Base-by-base conservation (phyloP, 2,888 invertebrate genomes). In the Stenodera caucasica region DNA sequence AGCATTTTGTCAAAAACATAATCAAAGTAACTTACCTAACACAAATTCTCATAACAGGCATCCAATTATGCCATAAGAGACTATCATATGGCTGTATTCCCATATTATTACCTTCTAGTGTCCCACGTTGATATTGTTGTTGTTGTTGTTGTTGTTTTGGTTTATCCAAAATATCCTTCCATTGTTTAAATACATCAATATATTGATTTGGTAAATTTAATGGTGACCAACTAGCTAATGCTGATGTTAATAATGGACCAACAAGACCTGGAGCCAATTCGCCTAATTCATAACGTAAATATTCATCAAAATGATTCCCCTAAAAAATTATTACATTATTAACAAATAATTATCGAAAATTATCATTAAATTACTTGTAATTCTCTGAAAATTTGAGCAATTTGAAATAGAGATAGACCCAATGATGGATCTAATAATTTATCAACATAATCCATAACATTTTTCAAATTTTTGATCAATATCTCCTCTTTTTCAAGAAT, bases 41-140 rank as follows among this genome's bases (percentile, higher is more conserved):
- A 49, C 90, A 88, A 40, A 84, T 83, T 70, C 91, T 85, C 63
- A 96, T 83, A 61, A 86, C 84, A n/a, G 95, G 95, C 83, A 96
- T 88, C 88, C 94, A 94, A 63, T 91, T 89, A 75, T 94, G 92
- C 95, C 96, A 96, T 68, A 97, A 82, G 60, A 96, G 82, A 71
- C 88, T 87, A 80, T 93, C 91, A 75, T 91, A 95, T 0, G 93
- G 90, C 69, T 85, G 86, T 6, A 84, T 82, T 69, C 79, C 80
- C 69, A 80, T 79, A 67, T 81, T 77, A 79, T 81, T 80, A 77
- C 78, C 78, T 77, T 81, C 80, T 71, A 80, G 72, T 69, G 77
- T 80, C 77, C 80, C 81, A 67, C 77, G 76, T 26, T 45, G 45
- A 12, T 15, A 37, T 37, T 45, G 21, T 21, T 45, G 45, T 18